Evolutionary conservation across 2,113 vertebrate genomes (phyloP).

Genomic region (Phalacrocorax pelagicus): DNA sequence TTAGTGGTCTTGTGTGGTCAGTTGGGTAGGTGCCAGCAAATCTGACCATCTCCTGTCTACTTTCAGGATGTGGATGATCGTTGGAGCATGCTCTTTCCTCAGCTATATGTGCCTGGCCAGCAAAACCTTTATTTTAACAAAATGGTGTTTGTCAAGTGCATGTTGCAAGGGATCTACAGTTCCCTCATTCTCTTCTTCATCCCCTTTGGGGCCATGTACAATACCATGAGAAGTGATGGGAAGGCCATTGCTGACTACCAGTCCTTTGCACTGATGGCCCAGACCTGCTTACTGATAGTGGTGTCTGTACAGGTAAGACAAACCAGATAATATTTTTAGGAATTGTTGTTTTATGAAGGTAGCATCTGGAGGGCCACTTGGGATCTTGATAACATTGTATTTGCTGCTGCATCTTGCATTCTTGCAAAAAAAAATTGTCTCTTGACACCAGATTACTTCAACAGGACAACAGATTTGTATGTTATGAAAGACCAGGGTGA

Average conservation of each 20-base stretch:
- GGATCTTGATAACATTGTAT: not conserved
- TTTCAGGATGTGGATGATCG: slow-evolving; percentile 89
- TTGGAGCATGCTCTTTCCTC: slow-evolving; percentile 89
- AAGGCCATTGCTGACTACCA: slow-evolving; percentile 91
- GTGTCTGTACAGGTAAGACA: slow-evolving; percentile 85
- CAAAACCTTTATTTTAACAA: slow-evolving; percentile 90
- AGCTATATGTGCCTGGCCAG: slow-evolving; percentile 90
- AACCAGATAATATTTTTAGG: not conserved
- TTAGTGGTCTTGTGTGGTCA: not conserved
- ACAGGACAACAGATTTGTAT: not conserved
- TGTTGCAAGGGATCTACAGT: slow-evolving; percentile 89
- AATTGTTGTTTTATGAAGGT: not conserved
- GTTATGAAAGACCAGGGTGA: not conserved
- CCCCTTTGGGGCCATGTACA: slow-evolving; percentile 82
- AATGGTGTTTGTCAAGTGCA: slow-evolving; percentile 80
- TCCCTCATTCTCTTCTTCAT: slow-evolving; percentile 94
- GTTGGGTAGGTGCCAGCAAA: not conserved
- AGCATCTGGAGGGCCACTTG: not conserved
- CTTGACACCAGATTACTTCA: not conserved
- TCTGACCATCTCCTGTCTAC: not conserved
- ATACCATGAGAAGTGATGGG: slow-evolving; percentile 86
- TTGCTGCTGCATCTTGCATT: not conserved
- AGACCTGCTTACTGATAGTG: slow-evolving; percentile 87
- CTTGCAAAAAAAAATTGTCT: not conserved
- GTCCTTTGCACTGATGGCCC: slow-evolving; percentile 88